Conservation (phyloP, 1,140 invertebrate genomes). For the Homarus americanus region DNA sequence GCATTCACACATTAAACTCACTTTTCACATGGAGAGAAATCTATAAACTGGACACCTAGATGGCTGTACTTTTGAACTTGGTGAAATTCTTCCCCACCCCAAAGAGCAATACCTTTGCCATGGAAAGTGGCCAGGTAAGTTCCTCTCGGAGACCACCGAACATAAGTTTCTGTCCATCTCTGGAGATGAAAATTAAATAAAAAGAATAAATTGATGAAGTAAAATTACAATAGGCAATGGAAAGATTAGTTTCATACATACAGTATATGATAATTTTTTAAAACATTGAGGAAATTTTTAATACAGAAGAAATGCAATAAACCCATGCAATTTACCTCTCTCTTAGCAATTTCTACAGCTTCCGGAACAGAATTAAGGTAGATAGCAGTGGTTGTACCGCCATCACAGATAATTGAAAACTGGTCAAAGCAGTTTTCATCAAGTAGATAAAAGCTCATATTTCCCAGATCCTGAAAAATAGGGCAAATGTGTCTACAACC, state of each 20-base stretch:
- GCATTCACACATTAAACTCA: slow-evolving; percentile 77
- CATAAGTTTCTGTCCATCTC: slow-evolving; percentile 96
- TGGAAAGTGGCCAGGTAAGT: slow-evolving; percentile 98
- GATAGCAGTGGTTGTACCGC: slow-evolving; percentile 87
- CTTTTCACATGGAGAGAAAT: slow-evolving; percentile 98
- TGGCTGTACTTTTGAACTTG: slow-evolving; percentile 96
- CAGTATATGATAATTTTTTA: too few relatives aligned
- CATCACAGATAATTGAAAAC: slow-evolving; percentile 81
- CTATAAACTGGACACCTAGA: slow-evolving; percentile 94
- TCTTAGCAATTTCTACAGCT: slow-evolving; percentile 88
- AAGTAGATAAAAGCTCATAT: slow-evolving; percentile 75
- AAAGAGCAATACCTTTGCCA: slow-evolving; percentile 95
- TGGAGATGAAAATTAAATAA: slow-evolving; percentile 77
- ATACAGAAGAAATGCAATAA: too few relatives aligned
- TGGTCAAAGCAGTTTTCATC: slow-evolving; percentile 81
- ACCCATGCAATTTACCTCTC: slow-evolving; percentile 82
- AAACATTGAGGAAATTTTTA: too few relatives aligned
- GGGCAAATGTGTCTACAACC: too few relatives aligned
- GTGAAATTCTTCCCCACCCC: slow-evolving; percentile 96
- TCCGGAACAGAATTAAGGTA: slow-evolving; percentile 95
- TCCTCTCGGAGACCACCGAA: slow-evolving; percentile 97
- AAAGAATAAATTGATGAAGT: not conserved
- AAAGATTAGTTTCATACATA: not conserved
- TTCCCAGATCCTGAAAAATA: slow-evolving; percentile 73
- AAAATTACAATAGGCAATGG: not conserved